Evolutionary conservation across 64 coral and sea anemone genomes (phyloP), one percentile per base, ranked within the genome.

Genomic region (Catalaphyllia jardinei): DNA sequence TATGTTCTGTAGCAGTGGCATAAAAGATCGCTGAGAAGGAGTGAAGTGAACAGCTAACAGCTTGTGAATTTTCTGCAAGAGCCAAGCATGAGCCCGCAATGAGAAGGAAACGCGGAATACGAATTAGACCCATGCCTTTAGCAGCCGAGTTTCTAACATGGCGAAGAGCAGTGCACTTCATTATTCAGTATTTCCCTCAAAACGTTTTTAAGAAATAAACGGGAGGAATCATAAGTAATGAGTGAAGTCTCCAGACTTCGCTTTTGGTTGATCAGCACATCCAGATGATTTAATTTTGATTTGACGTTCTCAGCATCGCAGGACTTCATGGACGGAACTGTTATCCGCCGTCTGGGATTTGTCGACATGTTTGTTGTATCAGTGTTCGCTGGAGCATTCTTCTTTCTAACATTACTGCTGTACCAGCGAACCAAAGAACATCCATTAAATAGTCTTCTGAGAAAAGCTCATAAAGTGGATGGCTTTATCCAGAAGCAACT

Each of bases 401-500:
- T 81, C 57, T 81, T 81, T 81, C 14, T 81, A 22, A 27, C 25
- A 8, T 38, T 81, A 30, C n/a, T 81, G 4, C 12, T 61, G 12
- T 81, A 62, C 29, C 54, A 81, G 27, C 79, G 79, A 63, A 29
- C 59, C 62, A 81, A 60, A 63, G 79, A 81, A 31, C 79, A 81
- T 81, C 79, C 79, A 62, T 63, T 81, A 55, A 81, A 81, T 25
- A 61, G 25, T 25, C 54, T 31, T 6, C 52, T 81, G 7, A 81
- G 79, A 62, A 81, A 62, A 62, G 55, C 79, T 29, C 59, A 31
- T 27, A 59, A 33, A 81, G 29, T 81, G 29, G 79, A 81, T 81
- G 57, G 27, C n/a, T 81, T 17, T 57, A 81, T 81, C 30, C 79
- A 81, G 25, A 81, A 62, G 25, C 79, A 81, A 63, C 59, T 81